Percentiles rank a stretch among this genome's conserved stretches.
Evolutionary conservation across 2,797 vertebrate species (phyloP).

Genomic region (Synaphobranchus kaupii): DNA sequence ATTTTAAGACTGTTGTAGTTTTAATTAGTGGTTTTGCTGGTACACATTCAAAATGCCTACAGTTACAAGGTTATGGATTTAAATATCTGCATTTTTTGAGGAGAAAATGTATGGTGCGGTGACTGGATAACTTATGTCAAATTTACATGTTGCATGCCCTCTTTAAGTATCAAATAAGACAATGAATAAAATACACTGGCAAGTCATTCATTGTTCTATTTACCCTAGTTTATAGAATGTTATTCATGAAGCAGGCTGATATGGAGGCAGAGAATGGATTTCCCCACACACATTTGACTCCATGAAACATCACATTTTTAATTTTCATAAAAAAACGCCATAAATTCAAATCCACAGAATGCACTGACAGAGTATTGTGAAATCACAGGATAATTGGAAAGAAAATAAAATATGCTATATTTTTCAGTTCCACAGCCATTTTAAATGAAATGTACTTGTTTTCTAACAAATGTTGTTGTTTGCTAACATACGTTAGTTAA

Average conservation of each 20-base stretch:
- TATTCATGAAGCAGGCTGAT: conserved; percentile 17
- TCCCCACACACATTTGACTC: background rate
- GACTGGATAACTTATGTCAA: conserved; percentile 48
- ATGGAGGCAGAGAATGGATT: conserved; percentile 3
- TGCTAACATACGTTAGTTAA: background rate
- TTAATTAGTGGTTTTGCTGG: conserved; percentile 63
- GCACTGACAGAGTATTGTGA: background rate
- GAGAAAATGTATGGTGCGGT: conserved; percentile 43
- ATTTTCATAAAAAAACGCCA: background rate
- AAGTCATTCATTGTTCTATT: conserved; percentile 53
- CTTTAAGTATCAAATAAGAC: too few relatives aligned
- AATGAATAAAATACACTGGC: too few relatives aligned
- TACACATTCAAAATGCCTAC: conserved; percentile 66
- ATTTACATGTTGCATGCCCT: conserved; percentile 34
- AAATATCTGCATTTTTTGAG: conserved; percentile 49
- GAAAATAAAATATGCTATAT: background rate
- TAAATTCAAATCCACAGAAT: background rate
- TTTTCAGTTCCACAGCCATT: background rate
- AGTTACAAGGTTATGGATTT: conserved; percentile 59
- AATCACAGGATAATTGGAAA: background rate
- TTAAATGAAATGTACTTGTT: background rate
- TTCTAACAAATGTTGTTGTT: background rate
- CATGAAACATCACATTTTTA: background rate
- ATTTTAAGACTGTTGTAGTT: conserved; percentile 64
- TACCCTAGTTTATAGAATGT: conserved; percentile 20